Evolutionary conservation across 2,888 invertebrate species (phyloP).

Genomic region (Drosophila kuntzei): DNA sequence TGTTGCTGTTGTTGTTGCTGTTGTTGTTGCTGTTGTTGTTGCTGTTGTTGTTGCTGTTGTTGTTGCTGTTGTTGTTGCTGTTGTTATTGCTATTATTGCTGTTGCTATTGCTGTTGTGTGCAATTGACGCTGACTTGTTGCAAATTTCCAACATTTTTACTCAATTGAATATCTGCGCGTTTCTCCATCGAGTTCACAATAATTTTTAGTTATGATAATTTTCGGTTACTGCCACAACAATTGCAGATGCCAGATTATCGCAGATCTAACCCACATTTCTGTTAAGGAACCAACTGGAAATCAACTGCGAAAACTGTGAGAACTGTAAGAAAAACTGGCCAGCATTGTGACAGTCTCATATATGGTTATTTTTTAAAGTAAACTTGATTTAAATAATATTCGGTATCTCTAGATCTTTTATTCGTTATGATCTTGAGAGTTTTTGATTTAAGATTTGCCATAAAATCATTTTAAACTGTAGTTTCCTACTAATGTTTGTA

Average conservation of each 20-base stretch:
- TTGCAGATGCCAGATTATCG: conserved; percentile 54
- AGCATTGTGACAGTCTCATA: not conserved
- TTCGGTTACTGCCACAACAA: conserved; percentile 63
- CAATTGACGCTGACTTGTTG: conserved; percentile 80
- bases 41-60: conserved; percentile 5
- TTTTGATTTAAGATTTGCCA: not conserved
- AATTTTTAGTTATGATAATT: conserved; percentile 82
- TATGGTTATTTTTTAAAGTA: not conserved
- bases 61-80: conserved; percentile 6
- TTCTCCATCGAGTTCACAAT: conserved; percentile 58
- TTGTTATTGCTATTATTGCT: conserved; percentile 7
- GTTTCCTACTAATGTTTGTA: too few species aligned
- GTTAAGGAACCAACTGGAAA: conserved; percentile 21
- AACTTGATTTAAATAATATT: conserved; percentile 1
- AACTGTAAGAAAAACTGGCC: conserved; percentile 1
- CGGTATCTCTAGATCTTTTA: not conserved
- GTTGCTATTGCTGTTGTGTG: conserved; percentile 30
- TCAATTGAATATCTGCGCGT: conserved; percentile 64
- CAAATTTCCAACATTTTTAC: conserved; percentile 76
- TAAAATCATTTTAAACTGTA: too few species aligned
- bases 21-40: conserved; percentile 2
- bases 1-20: conserved; percentile 11
- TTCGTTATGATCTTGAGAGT: not conserved
- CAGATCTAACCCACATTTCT: conserved; percentile 61
- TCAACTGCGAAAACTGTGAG: conserved; percentile 11